These are phyloP conservation scores for Acanthurus leucopareius DNA, from an alignment of 2,797 vertebrate species.

Conservation along the genomic window DNA sequence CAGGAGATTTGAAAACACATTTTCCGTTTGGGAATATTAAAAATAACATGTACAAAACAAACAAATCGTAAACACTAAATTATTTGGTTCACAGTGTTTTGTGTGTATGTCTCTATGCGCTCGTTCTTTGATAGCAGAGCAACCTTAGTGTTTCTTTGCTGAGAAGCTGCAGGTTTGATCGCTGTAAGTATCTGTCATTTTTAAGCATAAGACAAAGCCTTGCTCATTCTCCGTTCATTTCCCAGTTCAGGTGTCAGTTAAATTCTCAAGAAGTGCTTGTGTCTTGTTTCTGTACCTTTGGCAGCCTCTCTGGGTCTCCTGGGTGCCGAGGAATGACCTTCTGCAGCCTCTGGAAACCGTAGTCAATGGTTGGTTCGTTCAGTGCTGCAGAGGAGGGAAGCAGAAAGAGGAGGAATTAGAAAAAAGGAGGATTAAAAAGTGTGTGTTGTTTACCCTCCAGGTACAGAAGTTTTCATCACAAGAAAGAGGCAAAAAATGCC, in stretches of 20 bases:
- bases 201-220: neutral
- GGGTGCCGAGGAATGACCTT: slow-evolving; percentile 99
- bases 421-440: neutral
- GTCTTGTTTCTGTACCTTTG: slow-evolving; percentile 88
- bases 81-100: slow-evolving; percentile 29
- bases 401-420: slow-evolving; percentile 22
- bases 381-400: slow-evolving; percentile 85
- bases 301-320: slow-evolving; percentile 96
- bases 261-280: slow-evolving; percentile 10
- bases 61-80: slow-evolving; percentile 38
- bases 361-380: slow-evolving; percentile 99
- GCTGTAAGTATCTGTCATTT: slow-evolving; percentile 15
- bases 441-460: neutral
- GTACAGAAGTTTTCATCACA: neutral
- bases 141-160: neutral
- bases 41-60: slow-evolving; percentile 42
- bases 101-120: slow-evolving; percentile 13
- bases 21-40: slow-evolving; percentile 32
- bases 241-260: slow-evolving; percentile 2
- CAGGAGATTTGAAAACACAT: slow-evolving; percentile 64
- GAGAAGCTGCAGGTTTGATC: slow-evolving; percentile 34
- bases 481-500: neutral
- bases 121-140: slow-evolving; percentile 44
- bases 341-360: slow-evolving; percentile 98
- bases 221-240: neutral